These are phyloP conservation scores for Serilophus lunatus DNA, from an alignment of 2,113 vertebrate genomes.

Conservation along the genomic window DNA sequence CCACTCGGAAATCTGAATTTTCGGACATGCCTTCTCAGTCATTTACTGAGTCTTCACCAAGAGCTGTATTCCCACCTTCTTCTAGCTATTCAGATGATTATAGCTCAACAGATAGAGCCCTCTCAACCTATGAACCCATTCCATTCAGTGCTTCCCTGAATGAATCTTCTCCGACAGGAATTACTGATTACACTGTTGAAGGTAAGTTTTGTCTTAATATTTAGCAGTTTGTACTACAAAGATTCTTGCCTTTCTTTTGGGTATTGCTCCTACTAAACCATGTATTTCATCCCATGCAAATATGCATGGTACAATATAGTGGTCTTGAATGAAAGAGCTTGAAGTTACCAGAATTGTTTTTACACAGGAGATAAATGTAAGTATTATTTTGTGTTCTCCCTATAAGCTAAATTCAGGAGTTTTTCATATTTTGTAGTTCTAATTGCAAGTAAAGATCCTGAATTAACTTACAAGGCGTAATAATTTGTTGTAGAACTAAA, in stretches of 20 bases:
- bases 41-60: slow-evolving; percentile 50
- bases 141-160: slow-evolving; percentile 82
- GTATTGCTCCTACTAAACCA: not conserved
- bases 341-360: not conserved
- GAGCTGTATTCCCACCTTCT: slow-evolving; percentile 4
- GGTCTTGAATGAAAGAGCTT: not conserved
- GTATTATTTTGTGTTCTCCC: not conserved
- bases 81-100: slow-evolving; percentile 56
- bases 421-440: not conserved
- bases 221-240: slow-evolving; percentile 27
- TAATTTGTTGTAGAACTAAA: not conserved
- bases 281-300: not conserved
- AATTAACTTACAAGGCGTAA: not conserved
- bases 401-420: not conserved
- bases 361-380: not conserved
- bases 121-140: slow-evolving; percentile 68
- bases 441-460: not conserved
- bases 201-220: slow-evolving; percentile 66
- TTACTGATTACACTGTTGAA: slow-evolving; percentile 69
- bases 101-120: slow-evolving; percentile 57
- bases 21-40: slow-evolving; percentile 47
- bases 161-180: slow-evolving; percentile 80
- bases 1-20: slow-evolving; percentile 69
- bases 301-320: not conserved
- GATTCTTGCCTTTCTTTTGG: not conserved